Evolutionary conservation across 2,797 vertebrate genomes (phyloP).

Genomic region (Yasuhikotakia modesta): DNA sequence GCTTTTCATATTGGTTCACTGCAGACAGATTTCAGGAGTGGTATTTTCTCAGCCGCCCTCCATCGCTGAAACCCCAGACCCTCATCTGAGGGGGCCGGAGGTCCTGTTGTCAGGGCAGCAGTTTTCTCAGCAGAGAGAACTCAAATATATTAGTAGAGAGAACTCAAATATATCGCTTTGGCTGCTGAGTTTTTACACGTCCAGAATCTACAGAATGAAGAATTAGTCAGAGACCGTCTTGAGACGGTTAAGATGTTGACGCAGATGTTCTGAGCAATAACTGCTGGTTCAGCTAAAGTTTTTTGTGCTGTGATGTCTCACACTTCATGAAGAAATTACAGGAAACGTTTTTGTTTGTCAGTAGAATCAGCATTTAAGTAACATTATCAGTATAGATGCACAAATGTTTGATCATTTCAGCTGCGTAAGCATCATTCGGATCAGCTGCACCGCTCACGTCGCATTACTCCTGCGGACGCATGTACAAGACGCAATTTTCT

Average conservation of each 20-base stretch:
- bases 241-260: not conserved
- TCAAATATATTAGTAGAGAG: too few species aligned
- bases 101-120: slow-evolving; percentile 47
- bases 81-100: slow-evolving; percentile 40
- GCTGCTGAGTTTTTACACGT: too few species aligned
- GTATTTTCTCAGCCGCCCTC: slow-evolving; percentile 52
- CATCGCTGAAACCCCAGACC: slow-evolving; percentile 52
- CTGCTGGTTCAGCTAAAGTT: not conserved
- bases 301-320: not conserved
- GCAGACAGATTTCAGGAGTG: slow-evolving; percentile 46
- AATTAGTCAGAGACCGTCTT: slow-evolving; percentile 27
- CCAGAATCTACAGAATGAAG: slow-evolving; percentile 41
- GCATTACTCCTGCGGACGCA: slow-evolving; percentile 32
- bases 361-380: not conserved
- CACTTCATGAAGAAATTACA: not conserved
- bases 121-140: too few species aligned
- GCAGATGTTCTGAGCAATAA: not conserved
- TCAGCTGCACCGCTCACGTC: slow-evolving; percentile 19
- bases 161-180: too few species aligned
- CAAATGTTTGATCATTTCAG: too few species aligned
- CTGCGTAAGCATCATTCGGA: slow-evolving; percentile 19
- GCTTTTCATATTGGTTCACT: slow-evolving; percentile 52
- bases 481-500: slow-evolving; percentile 42
- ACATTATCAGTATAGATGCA: too few species aligned
- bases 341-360: not conserved